Evolutionary conservation across 2,888 invertebrate genomes (phyloP).

Genomic region (Melikaiella ostensackeni): DNA sequence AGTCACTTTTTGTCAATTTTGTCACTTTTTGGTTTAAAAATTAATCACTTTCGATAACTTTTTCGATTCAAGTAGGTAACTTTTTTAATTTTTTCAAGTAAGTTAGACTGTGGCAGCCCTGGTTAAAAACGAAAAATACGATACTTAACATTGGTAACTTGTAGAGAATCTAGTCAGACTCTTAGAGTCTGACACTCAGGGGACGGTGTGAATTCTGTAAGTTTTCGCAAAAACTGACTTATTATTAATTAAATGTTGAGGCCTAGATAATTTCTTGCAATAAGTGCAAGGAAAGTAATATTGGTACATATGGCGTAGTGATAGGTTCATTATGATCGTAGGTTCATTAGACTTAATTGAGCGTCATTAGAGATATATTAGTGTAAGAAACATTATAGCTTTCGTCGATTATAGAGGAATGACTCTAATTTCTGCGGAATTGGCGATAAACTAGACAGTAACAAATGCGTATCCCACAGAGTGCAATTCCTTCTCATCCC

Average conservation of each 20-base stretch:
- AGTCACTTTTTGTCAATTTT: no score
- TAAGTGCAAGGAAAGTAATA: neutral
- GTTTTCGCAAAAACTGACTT: constrained; percentile 13
- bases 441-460: neutral
- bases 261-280: neutral
- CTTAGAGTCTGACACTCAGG: neutral
- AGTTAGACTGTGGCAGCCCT: no score
- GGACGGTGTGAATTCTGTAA: constrained; percentile 30
- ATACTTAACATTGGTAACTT: constrained; percentile 33
- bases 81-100: no score
- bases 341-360: neutral
- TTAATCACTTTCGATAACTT: no score
- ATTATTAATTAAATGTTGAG: constrained; percentile 39
- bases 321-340: neutral
- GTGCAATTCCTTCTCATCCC: constrained; percentile 82
- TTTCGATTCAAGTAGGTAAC: no score
- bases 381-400: constrained; percentile 9
- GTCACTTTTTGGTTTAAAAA: no score
- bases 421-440: neutral
- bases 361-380: neutral
- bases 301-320: neutral
- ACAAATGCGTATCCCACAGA: constrained; percentile 58
- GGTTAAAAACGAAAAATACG: neutral
- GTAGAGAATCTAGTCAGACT: constrained; percentile 40
- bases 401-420: constrained; percentile 11